Conservation (phyloP, 1,140 invertebrate genomes). For the Cydia strobilella region DNA sequence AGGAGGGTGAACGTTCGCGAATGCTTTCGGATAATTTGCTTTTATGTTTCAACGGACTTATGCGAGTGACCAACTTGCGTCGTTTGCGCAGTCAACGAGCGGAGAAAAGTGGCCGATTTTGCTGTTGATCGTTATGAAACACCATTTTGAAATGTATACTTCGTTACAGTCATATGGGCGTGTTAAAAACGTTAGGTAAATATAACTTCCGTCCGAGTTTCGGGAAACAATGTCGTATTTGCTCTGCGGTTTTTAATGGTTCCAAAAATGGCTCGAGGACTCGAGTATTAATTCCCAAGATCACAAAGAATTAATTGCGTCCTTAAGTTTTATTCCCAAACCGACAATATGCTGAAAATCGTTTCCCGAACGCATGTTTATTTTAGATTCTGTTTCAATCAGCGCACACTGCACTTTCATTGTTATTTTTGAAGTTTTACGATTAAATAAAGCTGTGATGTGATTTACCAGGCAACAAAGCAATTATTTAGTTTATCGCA, state of each 20-base stretch:
- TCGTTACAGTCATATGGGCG: slow-evolving; percentile 9
- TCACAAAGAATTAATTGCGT: slow-evolving; percentile 70
- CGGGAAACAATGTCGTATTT: slow-evolving; percentile 42
- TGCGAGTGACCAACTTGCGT: slow-evolving; percentile 1
- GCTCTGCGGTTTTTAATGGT: slow-evolving; percentile 62
- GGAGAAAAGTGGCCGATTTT: slow-evolving; percentile 13
- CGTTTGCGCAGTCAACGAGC: slow-evolving; percentile 12
- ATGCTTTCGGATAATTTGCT: slow-evolving; percentile 13
- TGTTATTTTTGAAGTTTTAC: slow-evolving; percentile 11
- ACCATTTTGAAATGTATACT: slow-evolving; percentile 7
- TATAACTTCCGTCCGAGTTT: slow-evolving; percentile 8
- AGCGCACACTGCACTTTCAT: slow-evolving; percentile 23
- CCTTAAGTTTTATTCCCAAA: slow-evolving; percentile 76
- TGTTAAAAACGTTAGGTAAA: slow-evolving; percentile 17
- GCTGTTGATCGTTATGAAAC: slow-evolving; percentile 2
- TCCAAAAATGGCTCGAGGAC: slow-evolving; percentile 52
- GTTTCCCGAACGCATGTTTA: slow-evolving; percentile 45
- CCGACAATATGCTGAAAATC: slow-evolving; percentile 66
- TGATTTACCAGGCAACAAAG: slow-evolving; percentile 57
- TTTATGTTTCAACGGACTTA: slow-evolving; percentile 7
- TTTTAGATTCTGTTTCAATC: slow-evolving; percentile 55
- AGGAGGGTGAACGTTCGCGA: slow-evolving; percentile 21
- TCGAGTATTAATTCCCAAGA: slow-evolving; percentile 68
- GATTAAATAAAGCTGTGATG: slow-evolving; percentile 56
- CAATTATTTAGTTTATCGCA: slow-evolving; percentile 6